Evolutionary conservation across 2,113 vertebrate genomes (phyloP), one percentile per base, ranked within the genome.

Genomic region (Chauna torquata): DNA sequence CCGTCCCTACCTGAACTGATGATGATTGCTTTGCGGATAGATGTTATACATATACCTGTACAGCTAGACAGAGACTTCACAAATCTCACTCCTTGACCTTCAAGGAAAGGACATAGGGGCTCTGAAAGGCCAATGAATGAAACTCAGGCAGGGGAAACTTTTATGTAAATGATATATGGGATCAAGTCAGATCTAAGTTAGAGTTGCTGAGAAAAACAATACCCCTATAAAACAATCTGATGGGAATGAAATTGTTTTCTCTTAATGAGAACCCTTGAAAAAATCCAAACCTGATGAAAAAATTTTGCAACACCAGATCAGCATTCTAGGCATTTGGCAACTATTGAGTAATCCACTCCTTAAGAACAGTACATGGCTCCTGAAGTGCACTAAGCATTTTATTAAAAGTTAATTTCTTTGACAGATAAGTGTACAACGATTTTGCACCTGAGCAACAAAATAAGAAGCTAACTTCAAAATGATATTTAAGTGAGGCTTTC

Each of bases 391-490:
- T 38, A 28, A 72, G 16, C 5, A 16, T n/a, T 13, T 61, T 64
- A 54, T 8, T 80, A 72, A 83, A 64, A 8, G 23, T 62, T 64
- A 16, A 23, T 14, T 75, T 94, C 36, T 65, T 23, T 52, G 28
- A 49, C 1, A 0, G 30, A 0, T 9, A 72, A 76, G 24, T 9
- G 8, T 15, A 85, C 69, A 74, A 7, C 20, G 38, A 65, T 55
- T 77, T 68, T 84, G 23, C 52, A 86, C n/a, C 54, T 17, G n/a
- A 90, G 34, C 42, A 86, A 86, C 24, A 77, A 85, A 85, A 54
- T 59, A 50, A 80, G 38, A 19, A 75, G 12, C 4, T 27, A 34
- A 25, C 45, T 82, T 91, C 34, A 86, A 66, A 79, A 74, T 50
- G 16, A 30, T 4, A 38, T 5, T 30, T 40, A 24, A 62, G 24